A percentile compares a stretch with the other conserved stretches of the same genome.
Conservation (phyloP, 2,113 vertebrate genomes). For the Cathartes aura region DNA sequence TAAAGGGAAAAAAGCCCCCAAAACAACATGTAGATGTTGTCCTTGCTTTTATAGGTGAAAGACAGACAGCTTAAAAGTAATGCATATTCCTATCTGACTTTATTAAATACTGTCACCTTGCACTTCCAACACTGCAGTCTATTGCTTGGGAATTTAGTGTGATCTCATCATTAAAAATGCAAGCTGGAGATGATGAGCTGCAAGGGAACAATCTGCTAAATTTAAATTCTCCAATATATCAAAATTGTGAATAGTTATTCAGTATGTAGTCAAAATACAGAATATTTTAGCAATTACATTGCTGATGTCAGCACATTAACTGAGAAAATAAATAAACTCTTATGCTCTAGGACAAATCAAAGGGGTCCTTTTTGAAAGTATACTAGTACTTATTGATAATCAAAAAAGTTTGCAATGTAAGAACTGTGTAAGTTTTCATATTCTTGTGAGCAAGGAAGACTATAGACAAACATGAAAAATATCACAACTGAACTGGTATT, state of each 20-base stretch:
- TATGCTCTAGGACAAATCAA: neutral
- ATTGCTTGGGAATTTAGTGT: neutral
- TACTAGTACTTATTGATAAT: rapidly evolving
- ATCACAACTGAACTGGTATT: neutral
- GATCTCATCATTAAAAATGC: neutral
- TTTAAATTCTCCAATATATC: neutral
- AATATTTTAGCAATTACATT: neutral
- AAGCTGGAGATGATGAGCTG: neutral
- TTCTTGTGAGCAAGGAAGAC: neutral
- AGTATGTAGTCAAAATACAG: neutral
- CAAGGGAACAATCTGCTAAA: neutral
- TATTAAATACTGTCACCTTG: neutral
- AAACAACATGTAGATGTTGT: neutral
- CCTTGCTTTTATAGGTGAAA: neutral
- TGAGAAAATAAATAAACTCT: neutral
- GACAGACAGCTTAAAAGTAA: neutral
- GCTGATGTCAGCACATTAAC: neutral
- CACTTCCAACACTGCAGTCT: neutral
- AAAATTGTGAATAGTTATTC: neutral
- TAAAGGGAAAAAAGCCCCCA: neutral
- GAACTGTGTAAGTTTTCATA: neutral
- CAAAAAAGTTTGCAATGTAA: neutral
- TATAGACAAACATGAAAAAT: neutral
- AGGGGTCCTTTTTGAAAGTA: neutral
- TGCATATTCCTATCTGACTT: neutral